Conservation (phyloP, 2,888 invertebrate genomes). For the Physocephala rufipes region DNA sequence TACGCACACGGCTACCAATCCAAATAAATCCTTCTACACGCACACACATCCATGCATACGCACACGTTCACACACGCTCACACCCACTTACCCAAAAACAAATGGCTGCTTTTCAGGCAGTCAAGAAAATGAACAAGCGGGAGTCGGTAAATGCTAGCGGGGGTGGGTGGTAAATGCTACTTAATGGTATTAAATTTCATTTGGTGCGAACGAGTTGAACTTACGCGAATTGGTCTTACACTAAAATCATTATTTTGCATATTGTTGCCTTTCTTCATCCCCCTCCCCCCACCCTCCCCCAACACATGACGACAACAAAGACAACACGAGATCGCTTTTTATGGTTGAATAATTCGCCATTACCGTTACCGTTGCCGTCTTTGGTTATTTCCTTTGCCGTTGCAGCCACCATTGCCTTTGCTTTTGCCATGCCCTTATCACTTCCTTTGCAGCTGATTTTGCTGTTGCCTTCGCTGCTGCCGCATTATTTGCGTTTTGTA, state of each 20-base stretch:
- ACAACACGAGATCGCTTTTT: background rate
- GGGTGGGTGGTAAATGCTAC: slow-evolving; percentile 21
- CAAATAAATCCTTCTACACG: background rate
- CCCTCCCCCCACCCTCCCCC: background rate
- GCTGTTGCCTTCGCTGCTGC: background rate
- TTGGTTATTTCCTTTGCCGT: background rate
- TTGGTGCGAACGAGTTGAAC: slow-evolving; percentile 2
- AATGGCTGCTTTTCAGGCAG: background rate
- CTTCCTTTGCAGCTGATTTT: too few species aligned
- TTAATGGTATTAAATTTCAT: slow-evolving; percentile 36
- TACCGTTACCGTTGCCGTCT: background rate
- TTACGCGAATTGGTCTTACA: too few species aligned
- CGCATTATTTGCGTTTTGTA: slow-evolving; percentile 6
- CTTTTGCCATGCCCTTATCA: too few species aligned
- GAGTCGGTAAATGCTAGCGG: background rate
- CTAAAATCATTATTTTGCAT: background rate
- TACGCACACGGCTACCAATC: slow-evolving; percentile 6
- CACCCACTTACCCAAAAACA: background rate
- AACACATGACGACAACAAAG: background rate
- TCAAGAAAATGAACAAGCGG: background rate
- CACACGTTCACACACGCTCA: slow-evolving; percentile 1
- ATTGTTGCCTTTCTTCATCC: background rate
- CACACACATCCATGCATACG: background rate
- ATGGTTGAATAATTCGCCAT: slow-evolving; percentile 12
- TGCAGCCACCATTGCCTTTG: too few species aligned